phyloP scores from a whole-genome alignment of 2,113 vertebrate species.

The Tychaedon coryphoeus region DNA sequence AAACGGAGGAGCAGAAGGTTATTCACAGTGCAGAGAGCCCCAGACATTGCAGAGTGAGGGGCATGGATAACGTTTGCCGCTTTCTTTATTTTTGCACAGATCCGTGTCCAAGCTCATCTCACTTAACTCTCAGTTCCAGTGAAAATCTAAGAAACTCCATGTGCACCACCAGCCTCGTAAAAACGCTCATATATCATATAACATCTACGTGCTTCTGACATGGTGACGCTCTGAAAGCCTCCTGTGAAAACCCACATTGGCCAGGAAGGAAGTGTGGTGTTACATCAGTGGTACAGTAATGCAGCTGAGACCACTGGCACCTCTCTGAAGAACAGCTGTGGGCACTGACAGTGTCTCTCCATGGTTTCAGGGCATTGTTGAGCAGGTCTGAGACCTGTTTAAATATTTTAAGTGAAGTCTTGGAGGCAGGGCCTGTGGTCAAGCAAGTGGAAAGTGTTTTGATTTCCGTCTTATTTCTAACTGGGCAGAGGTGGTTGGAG shows the following conservation, averaged over 20 bases:
- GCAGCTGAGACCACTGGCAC: not conserved
- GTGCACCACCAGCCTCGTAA: not conserved
- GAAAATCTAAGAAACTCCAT: not conserved
- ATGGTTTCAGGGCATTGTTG: not conserved
- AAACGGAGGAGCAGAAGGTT: not conserved
- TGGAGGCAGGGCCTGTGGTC: fast-evolving
- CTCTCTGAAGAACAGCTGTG: not conserved
- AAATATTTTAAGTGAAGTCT: not conserved
- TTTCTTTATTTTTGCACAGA: not conserved
- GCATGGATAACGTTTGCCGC: fast-evolving
- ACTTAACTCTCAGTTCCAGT: not conserved
- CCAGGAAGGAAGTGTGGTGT: not conserved
- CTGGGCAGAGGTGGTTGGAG: not conserved
- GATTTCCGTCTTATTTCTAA: not conserved
- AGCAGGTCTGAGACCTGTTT: not conserved
- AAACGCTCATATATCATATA: fast-evolving
- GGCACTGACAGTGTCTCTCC: not conserved
- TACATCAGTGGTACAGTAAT: not conserved
- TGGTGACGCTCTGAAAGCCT: fast-evolving
- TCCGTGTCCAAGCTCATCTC: not conserved
- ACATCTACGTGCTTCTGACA: not conserved
- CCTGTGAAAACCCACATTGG: not conserved
- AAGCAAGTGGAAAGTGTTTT: not conserved
- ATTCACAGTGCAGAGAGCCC: fast-evolving
- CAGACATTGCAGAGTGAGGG: not conserved